Base-by-base conservation (phyloP, 2,888 invertebrate genomes). In the Drosophila tripunctata region DNA sequence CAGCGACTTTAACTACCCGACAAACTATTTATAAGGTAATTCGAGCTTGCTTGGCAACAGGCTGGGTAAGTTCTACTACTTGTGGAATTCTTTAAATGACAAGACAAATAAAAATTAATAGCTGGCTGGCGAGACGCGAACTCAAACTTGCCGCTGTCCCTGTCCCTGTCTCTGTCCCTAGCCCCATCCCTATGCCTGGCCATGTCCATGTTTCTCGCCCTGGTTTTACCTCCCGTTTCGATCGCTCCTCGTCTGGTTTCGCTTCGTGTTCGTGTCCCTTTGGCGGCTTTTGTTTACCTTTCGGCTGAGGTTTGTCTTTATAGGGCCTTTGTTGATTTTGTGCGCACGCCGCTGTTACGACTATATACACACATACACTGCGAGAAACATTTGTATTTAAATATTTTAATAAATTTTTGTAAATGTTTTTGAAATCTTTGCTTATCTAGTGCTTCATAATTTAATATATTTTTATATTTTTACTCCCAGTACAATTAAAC, bases 21-120 rank as follows among this genome's bases (percentile, higher is more conserved):
- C 63, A 63, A 82, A 85, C 83, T 82, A 85, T 79, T 85, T 78
- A 82, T 70, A 86, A 83, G 87, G 87, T 86, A 81, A 83, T 86
- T 86, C 55, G 84, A 81, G 66, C 48, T 48, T 58, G 82, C 83
- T 65, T 69, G 31, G 85, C 82, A 82, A 85, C 86, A 75, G 75
- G 62, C 80, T 33, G 41, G 33, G 50, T 55, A 36, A 54, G 45
- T 47, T 43, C 27, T 27, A 15, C 22, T 62, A n/a, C n/a, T 60
- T 52, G 57, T 44, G 72, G 75, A 78, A 84, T 84, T 78, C 81
- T 75, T 78, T 57, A 80, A 84, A 84, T 80, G 84, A 87, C 84
- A 84, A 72, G 67, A 75, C 75, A 82, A 87, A 82, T 84, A 84
- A 68, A 83, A 82, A 73, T 87, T 87, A 80, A 82, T 84, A 84